Evolutionary conservation across 2,797 vertebrate species (phyloP), one percentile per base, ranked within the genome.

Genomic region (Danio tinwini): DNA sequence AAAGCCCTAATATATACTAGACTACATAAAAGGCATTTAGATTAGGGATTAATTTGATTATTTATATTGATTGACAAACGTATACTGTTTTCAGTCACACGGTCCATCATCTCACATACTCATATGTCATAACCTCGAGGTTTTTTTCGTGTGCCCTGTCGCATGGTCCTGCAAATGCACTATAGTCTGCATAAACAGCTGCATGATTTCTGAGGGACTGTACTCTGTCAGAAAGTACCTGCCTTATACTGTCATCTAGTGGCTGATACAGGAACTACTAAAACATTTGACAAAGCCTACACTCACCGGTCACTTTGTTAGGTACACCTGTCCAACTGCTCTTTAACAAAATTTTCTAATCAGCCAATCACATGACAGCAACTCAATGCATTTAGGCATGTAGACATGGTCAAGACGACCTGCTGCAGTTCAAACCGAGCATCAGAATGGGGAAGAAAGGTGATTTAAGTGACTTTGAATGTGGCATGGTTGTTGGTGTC

Each of bases 201-300:
- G 75, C 75, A 68, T 58, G 12, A 76, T 77, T 45, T 68, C 63
- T 68, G 63, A 68, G 63, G 63, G 55, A 7, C 37, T 62, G 16
- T 13, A 16, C 6, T 44, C 56, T 12, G 50, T 17, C 2, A 12
- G 6, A 52, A 3, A 16, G 12, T 10, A 13, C 29, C 12, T 16
- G 42, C 6, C 53, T 42, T 78, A 40, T 52, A 37, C 76, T 74
- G 55, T 2, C 75, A 77, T 58, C 81, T 78, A 73, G 53, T 68
- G 81, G 39, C 29, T 39, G 7, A 67, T 13, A 64, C 19, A 29
- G 29, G 29, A 29, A 29, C 29, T 29, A 29, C 29, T 29, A 29
- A 29, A 29, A 29, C 29, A 29, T 29, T 29, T 29, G 29, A 29
- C 29, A 29, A 29, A 29, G 29, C 29, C 3, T n/a, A n/a, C n/a